A percentile compares a stretch with the other conserved stretches of the same genome.
These are phyloP conservation scores for Psittacula echo DNA, from an alignment of 2,797 vertebrate genomes.

Conservation along the genomic window DNA sequence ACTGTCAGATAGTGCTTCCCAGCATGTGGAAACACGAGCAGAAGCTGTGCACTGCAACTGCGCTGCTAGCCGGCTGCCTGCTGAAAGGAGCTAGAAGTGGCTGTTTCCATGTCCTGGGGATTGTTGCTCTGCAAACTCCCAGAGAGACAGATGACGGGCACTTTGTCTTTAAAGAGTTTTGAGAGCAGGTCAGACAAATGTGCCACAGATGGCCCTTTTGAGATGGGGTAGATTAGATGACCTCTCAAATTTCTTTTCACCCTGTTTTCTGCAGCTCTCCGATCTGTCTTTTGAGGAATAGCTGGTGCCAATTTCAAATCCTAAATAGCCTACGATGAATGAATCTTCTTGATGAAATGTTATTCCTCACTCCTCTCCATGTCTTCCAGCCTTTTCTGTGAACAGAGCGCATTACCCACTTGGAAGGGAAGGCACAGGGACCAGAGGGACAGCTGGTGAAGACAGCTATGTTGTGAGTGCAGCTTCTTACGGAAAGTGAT, in stretches of 20 bases:
- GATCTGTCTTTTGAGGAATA: conserved; percentile 30
- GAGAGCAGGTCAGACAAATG: conserved; percentile 13
- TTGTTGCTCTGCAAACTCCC: neutral
- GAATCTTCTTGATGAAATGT: conserved; percentile 18
- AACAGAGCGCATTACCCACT: neutral
- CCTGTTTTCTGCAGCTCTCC: neutral
- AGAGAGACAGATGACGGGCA: neutral
- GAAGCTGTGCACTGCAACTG: neutral
- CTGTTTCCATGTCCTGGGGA: neutral
- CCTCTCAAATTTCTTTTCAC: conserved; percentile 30
- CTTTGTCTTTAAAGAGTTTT: neutral
- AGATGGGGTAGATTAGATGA: conserved; percentile 7
- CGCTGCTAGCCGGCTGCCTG: neutral
- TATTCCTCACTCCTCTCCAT: neutral
- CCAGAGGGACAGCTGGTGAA: neutral
- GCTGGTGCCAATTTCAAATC: conserved; percentile 25
- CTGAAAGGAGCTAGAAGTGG: neutral
- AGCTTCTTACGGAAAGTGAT: neutral
- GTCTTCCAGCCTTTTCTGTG: neutral
- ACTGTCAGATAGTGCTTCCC: neutral
- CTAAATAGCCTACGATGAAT: conserved; percentile 18
- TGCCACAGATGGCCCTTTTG: neutral
- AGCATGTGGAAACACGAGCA: neutral
- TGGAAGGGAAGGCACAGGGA: neutral
- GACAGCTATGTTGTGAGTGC: neutral